Evolutionary conservation across 1,140 invertebrate genomes (phyloP).

Genomic region (Brachionus manjavacas): DNA sequence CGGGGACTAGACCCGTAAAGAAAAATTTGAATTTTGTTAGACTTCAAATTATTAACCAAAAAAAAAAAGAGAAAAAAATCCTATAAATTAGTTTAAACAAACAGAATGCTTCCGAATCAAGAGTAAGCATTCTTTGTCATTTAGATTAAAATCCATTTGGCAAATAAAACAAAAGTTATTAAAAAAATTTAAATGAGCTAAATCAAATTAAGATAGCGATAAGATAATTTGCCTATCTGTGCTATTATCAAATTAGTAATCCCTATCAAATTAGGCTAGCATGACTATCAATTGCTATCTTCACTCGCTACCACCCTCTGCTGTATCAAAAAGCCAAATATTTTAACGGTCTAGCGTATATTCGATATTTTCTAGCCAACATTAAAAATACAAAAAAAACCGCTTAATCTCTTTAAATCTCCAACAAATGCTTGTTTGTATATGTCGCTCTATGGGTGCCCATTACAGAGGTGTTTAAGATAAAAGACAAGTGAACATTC

Average conservation of each 20-base stretch:
- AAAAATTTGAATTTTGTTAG: background rate
- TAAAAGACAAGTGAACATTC: no score
- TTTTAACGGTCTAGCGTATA: background rate
- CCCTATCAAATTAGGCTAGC: slow-evolving; percentile 12
- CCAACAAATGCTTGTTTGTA: background rate
- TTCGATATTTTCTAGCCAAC: background rate
- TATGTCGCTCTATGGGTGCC: background rate
- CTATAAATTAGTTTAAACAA: background rate
- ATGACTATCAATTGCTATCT: slow-evolving; percentile 2
- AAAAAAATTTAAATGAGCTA: slow-evolving; percentile 20
- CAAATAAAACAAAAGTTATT: background rate
- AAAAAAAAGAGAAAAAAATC: background rate
- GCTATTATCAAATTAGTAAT: slow-evolving; percentile 23
- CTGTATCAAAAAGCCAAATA: background rate
- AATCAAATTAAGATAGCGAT: background rate
- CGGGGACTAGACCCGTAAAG: background rate
- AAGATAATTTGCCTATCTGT: slow-evolving; percentile 17
- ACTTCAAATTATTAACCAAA: background rate
- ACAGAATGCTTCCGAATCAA: background rate
- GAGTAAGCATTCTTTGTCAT: background rate
- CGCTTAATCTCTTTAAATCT: background rate
- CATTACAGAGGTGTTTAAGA: no score
- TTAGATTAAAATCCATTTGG: background rate
- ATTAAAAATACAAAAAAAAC: background rate
- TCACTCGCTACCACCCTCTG: background rate